Percentiles rank a stretch among this genome's conserved stretches.
Conservation (phyloP, 23 tunicate genomes). For the Aplidium turbinatum region DNA sequence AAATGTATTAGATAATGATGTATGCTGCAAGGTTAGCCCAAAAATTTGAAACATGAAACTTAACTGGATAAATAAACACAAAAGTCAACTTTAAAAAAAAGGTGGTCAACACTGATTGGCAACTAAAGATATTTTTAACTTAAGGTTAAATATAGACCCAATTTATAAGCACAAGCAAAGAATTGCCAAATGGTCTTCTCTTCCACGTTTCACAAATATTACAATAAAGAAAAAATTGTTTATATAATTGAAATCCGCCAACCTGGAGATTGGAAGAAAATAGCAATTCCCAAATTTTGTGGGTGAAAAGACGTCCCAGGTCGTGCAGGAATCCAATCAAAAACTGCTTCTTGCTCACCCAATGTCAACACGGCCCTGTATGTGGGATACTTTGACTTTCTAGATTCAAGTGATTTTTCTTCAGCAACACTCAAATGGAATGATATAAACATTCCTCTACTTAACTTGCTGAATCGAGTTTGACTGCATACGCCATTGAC, state of each 20-base stretch:
- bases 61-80: too few species aligned
- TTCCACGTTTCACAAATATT: too few species aligned
- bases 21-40: too few species aligned
- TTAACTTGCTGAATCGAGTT: slow-evolving; percentile 68
- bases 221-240: background rate
- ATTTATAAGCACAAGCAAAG: too few species aligned
- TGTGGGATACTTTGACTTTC: slow-evolving; percentile 6
- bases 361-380: slow-evolving; percentile 59
- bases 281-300: slow-evolving; percentile 52
- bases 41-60: too few species aligned
- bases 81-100: too few species aligned
- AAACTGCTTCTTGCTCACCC: slow-evolving; percentile 79
- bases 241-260: slow-evolving; percentile 67
- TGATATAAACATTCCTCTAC: slow-evolving; percentile 47
- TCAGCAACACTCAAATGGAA: slow-evolving; percentile 38
- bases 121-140: too few species aligned
- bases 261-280: slow-evolving; percentile 58
- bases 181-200: too few species aligned
- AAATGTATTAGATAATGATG: too few species aligned
- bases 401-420: slow-evolving; percentile 15
- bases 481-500: slow-evolving; percentile 63
- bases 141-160: too few species aligned
- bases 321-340: slow-evolving; percentile 70
- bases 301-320: slow-evolving; percentile 35
- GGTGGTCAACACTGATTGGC: too few species aligned